Conservation (phyloP, 2,113 vertebrate species). For the Apodemus sylvaticus region DNA sequence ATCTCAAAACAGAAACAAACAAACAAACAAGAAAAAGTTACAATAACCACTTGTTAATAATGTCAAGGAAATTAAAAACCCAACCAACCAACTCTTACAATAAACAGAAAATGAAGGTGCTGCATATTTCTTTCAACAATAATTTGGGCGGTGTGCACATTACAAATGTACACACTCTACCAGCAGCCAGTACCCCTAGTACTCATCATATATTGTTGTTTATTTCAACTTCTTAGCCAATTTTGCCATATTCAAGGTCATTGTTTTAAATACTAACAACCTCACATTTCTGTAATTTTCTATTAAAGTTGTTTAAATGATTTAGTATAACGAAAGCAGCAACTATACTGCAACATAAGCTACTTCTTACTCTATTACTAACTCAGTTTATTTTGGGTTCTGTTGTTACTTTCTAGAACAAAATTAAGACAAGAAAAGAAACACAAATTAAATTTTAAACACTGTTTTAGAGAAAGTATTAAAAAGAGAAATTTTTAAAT, state of each 20-base stretch:
- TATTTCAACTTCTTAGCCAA: constrained; percentile 20
- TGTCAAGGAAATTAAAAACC: not conserved
- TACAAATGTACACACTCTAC: not conserved
- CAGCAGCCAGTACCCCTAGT: not conserved
- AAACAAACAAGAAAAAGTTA: not conserved
- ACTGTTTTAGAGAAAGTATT: not conserved
- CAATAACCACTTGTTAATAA: not conserved
- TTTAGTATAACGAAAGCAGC: not conserved
- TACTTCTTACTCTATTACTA: constrained; percentile 20
- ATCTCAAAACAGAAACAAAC: not conserved
- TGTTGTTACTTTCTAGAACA: constrained; percentile 17
- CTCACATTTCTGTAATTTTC: not conserved
- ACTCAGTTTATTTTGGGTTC: constrained; percentile 30
- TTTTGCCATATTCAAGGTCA: not conserved
- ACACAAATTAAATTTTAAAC: not conserved
- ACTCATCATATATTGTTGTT: not conserved
- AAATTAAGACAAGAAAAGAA: constrained; percentile 15
- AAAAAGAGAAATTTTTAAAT: not conserved
- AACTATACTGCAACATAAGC: not conserved
- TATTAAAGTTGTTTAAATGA: not conserved
- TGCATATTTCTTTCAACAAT: not conserved
- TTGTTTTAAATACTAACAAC: not conserved
- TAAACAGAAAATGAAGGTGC: not conserved
- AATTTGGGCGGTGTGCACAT: not conserved
- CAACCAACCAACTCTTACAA: not conserved